Conservation (phyloP, 2,113 vertebrate species). For the Agapornis roseicollis region DNA sequence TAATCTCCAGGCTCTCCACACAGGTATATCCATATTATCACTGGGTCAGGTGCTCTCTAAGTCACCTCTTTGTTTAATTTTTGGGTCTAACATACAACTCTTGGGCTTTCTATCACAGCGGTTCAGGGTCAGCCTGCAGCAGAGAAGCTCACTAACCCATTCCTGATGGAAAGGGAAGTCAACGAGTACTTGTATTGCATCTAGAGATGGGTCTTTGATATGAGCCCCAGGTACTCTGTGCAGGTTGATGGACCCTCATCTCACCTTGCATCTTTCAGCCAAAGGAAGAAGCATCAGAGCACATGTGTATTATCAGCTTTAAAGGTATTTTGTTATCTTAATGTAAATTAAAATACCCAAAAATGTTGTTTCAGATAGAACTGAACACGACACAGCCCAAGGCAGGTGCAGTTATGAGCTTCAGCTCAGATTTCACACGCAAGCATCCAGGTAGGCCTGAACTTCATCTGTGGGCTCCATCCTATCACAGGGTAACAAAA, state of each 20-base stretch:
- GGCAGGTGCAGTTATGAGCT: not conserved
- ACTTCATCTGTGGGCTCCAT: not conserved
- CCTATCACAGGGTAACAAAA: not conserved
- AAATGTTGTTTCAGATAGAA: not conserved
- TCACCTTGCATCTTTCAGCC: not conserved
- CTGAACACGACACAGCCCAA: not conserved
- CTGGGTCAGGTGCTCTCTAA: not conserved
- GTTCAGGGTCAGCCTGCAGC: accelerated
- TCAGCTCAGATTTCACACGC: not conserved
- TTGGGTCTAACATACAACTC: not conserved
- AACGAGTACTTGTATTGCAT: accelerated
- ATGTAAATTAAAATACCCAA: not conserved
- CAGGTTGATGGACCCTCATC: not conserved
- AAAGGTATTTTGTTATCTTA: not conserved
- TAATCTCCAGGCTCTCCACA: not conserved
- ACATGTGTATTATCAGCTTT: not conserved
- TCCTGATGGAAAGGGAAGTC: not conserved
- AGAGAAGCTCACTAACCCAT: not conserved
- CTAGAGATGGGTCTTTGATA: not conserved
- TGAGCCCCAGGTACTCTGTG: accelerated
- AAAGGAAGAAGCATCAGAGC: not conserved
- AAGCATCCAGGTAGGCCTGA: not conserved
- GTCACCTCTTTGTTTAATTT: not conserved
- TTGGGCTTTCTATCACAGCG: not conserved
- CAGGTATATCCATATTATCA: accelerated